phyloP scores from a whole-genome alignment of 2,888 invertebrate species.

The Platycnemis pennipes region DNA sequence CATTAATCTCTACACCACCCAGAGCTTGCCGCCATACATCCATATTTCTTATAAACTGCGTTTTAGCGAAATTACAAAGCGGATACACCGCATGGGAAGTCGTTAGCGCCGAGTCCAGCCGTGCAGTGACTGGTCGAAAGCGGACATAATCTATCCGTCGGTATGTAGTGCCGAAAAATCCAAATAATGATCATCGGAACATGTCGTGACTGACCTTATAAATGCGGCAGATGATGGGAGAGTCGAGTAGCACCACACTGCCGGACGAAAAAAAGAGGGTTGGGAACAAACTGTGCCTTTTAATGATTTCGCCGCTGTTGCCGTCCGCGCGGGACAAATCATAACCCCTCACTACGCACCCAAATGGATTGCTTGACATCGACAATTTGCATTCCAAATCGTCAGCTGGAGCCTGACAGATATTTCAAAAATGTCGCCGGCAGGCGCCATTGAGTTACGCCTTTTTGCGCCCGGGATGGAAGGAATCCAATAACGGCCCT shows the following conservation, averaged over 20 bases:
- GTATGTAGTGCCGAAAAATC: constrained; percentile 35
- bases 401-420: constrained; percentile 46
- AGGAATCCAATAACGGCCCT: not conserved
- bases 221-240: constrained; percentile 56
- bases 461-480: not conserved
- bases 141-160: not conserved
- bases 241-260: not conserved
- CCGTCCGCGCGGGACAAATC: constrained; percentile 24
- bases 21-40: no score
- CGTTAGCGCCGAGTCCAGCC: no score
- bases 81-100: no score
- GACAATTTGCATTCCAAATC: constrained; percentile 28
- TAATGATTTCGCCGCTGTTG: not conserved
- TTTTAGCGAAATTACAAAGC: no score
- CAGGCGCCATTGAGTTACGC: constrained; percentile 21
- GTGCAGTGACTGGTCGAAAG: not conserved
- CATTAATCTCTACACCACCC: no score
- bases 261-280: not conserved
- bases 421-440: constrained; percentile 58
- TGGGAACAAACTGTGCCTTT: not conserved
- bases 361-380: constrained; percentile 44
- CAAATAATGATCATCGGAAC: constrained; percentile 42
- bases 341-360: not conserved
- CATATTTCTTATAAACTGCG: no score
- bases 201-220: constrained; percentile 53